Conservation (phyloP, 2,797 vertebrate species). For the Hephaestus fuliginosus region DNA sequence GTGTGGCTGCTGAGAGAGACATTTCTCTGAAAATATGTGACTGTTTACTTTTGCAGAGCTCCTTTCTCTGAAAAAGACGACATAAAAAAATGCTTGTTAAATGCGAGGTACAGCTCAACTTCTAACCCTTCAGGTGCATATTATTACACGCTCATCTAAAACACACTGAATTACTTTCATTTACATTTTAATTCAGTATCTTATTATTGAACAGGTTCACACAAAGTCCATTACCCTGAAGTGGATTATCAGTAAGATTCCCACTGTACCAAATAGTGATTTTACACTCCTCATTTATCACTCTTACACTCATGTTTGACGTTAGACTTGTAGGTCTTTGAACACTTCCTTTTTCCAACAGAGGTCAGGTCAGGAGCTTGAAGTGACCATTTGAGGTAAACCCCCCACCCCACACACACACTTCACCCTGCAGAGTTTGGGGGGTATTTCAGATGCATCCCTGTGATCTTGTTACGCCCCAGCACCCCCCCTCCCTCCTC, state of each 20-base stretch:
- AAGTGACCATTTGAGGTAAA: conserved; percentile 53
- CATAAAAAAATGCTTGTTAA: not conserved
- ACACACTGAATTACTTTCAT: not conserved
- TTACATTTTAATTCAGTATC: no score
- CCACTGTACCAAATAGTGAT: not conserved
- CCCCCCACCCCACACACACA: not conserved
- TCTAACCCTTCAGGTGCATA: not conserved
- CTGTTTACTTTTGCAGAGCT: not conserved
- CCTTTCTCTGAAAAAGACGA: not conserved
- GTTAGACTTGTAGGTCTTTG: not conserved
- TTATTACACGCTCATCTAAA: not conserved
- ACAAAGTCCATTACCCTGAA: not conserved
- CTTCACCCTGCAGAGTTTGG: conserved; percentile 53
- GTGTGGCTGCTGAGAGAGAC: not conserved
- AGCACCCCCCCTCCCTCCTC: conserved; percentile 51
- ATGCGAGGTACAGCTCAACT: not conserved
- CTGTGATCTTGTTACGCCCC: conserved; percentile 83
- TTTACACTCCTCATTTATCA: not conserved
- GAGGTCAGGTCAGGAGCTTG: conserved; percentile 63
- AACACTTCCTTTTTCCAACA: conserved; percentile 31
- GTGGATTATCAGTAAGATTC: not conserved
- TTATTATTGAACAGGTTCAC: not conserved
- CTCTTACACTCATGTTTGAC: not conserved
- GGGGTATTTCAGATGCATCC: conserved; percentile 55
- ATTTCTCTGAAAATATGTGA: conserved; percentile 3